These are phyloP conservation scores for Napeogenes sylphis DNA, from an alignment of 2,888 invertebrate genomes.

Conservation along the genomic window DNA sequence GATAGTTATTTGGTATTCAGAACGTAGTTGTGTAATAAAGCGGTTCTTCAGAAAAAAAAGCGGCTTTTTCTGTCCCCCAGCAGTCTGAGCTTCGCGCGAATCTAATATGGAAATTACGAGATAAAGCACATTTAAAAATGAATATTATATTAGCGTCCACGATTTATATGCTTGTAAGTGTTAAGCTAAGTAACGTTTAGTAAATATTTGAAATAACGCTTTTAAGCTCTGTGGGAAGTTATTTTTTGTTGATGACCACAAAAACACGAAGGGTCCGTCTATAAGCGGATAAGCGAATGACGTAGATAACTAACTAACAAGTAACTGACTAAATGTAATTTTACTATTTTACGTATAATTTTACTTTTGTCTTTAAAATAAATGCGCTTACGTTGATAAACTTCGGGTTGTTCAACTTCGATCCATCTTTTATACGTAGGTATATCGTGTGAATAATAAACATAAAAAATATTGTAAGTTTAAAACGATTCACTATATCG, in stretches of 20 bases:
- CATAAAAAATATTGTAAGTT: too few relatives aligned
- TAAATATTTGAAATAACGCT: conserved; percentile 20
- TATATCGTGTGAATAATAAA: too few relatives aligned
- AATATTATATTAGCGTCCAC: conserved; percentile 52
- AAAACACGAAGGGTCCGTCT: neutral
- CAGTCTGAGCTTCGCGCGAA: conserved; percentile 54
- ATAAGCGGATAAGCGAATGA: too few relatives aligned
- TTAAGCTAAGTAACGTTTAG: conserved; percentile 35
- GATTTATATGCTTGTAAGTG: conserved; percentile 50
- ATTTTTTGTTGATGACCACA: neutral
- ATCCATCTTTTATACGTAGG: too few relatives aligned
- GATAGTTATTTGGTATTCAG: neutral
- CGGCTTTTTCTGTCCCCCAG: conserved; percentile 49
- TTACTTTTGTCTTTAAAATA: too few relatives aligned
- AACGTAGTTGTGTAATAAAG: neutral
- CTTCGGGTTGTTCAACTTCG: too few relatives aligned
- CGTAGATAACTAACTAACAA: too few relatives aligned
- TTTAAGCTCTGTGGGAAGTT: conserved; percentile 9
- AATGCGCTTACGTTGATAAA: too few relatives aligned
- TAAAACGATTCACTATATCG: too few relatives aligned
- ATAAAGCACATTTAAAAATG: conserved; percentile 65
- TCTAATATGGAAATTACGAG: conserved; percentile 68
- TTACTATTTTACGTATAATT: too few relatives aligned
- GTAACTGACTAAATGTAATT: too few relatives aligned
- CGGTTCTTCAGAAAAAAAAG: conserved; percentile 13